Evolutionary conservation across 2,797 vertebrate species (phyloP).

Genomic region (Aulostomus chinensis): DNA sequence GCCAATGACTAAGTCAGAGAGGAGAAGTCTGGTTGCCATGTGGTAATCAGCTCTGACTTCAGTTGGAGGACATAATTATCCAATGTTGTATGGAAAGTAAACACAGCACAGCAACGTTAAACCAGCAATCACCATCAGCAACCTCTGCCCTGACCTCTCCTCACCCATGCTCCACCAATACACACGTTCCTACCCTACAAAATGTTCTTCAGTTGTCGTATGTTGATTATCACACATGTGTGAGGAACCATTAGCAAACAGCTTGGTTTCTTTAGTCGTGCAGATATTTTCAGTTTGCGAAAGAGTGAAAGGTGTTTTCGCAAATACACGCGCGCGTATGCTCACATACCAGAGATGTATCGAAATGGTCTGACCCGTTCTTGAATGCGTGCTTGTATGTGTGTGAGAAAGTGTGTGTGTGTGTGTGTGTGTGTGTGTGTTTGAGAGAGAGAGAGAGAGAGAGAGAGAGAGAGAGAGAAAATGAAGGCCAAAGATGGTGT

Average conservation of each 20-base stretch:
- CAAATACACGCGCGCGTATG: constrained; percentile 5
- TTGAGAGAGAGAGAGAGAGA: too few species aligned
- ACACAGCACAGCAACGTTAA: constrained; percentile 57
- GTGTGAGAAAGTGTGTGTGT: constrained; percentile 36
- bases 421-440: constrained; percentile 40
- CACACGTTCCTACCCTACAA: too few species aligned
- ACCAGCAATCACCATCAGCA: constrained; percentile 51
- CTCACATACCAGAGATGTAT: constrained; percentile 25
- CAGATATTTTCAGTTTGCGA: constrained; percentile 6
- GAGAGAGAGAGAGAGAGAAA: too few species aligned
- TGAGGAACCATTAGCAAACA: too few species aligned
- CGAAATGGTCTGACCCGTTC: constrained; percentile 54
- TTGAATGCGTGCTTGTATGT: constrained; percentile 30
- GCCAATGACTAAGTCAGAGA: constrained; percentile 72
- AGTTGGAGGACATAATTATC: constrained; percentile 92
- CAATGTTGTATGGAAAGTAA: constrained; percentile 81
- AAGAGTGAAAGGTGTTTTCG: constrained; percentile 37
- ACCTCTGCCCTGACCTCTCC: constrained; percentile 38
- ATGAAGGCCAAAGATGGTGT: too few species aligned
- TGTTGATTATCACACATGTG: too few species aligned
- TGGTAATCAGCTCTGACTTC: constrained; percentile 90
- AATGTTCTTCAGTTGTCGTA: too few species aligned
- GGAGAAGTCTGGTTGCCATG: constrained; percentile 64
- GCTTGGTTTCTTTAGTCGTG: too few species aligned
- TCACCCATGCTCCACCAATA: constrained; percentile 27